Evolutionary conservation across 2,113 vertebrate genomes (phyloP).

Genomic region (Caracal caracal): DNA sequence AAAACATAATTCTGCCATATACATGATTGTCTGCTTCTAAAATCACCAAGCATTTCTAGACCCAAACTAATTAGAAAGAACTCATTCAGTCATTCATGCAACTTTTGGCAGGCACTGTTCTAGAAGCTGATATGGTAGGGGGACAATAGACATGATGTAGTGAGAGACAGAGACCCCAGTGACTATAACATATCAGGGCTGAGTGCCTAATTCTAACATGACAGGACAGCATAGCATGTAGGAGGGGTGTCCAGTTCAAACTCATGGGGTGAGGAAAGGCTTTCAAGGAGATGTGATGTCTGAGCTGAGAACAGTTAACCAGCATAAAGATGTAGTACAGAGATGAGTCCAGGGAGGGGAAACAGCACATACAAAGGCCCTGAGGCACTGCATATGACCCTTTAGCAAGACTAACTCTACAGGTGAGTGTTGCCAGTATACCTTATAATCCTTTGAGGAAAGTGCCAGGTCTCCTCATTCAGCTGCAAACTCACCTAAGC

Average conservation of each 20-base stretch:
- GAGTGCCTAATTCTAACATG: not conserved
- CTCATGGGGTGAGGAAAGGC: not conserved
- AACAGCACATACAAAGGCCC: not conserved
- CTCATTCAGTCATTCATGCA: not conserved
- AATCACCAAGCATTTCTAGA: not conserved
- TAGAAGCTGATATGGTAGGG: not conserved
- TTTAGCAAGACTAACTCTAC: not conserved
- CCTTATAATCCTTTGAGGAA: not conserved
- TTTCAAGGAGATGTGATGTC: not conserved
- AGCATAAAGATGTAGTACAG: not conserved
- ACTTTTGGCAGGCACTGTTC: not conserved
- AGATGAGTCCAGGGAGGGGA: not conserved
- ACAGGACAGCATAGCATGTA: not conserved
- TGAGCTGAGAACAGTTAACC: not conserved
- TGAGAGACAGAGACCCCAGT: not conserved
- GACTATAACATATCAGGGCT: not conserved
- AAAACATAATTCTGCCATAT: not conserved
- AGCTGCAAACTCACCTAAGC: not conserved
- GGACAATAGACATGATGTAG: not conserved
- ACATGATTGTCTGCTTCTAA: not conserved
- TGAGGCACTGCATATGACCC: not conserved
- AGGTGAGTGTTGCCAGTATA: not conserved
- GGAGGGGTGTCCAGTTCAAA: not conserved
- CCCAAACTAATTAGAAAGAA: not conserved
- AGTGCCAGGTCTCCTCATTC: not conserved